These are phyloP conservation scores for Samia ricini DNA, from an alignment of 1,140 invertebrate species.

Conservation along the genomic window DNA sequence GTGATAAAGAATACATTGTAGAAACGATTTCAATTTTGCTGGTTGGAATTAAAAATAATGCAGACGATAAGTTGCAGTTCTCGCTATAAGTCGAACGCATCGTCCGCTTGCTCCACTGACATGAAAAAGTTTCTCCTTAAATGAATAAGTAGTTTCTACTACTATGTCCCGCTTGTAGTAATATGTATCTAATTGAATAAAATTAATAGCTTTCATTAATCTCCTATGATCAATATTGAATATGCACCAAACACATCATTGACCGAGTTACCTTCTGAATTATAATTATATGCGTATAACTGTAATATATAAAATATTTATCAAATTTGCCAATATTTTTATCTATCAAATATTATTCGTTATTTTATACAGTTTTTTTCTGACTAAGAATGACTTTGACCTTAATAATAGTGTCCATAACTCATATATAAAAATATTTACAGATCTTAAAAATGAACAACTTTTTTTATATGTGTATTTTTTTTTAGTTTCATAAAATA, in stretches of 20 bases:
- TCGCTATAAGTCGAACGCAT: constrained; percentile 14
- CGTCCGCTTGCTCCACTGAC: constrained; percentile 26
- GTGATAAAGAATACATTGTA: neutral
- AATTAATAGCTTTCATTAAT: neutral
- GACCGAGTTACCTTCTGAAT: neutral
- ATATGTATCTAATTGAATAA: neutral
- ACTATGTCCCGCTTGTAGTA: neutral
- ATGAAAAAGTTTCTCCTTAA: constrained; percentile 36
- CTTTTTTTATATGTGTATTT: too few species aligned
- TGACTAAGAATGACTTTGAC: too few species aligned
- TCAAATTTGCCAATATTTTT: too few species aligned
- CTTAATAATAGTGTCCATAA: too few species aligned
- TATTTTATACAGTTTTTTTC: too few species aligned
- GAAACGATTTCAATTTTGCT: too few species aligned
- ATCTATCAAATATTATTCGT: too few species aligned
- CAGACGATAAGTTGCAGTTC: constrained; percentile 9
- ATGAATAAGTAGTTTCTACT: constrained; percentile 6
- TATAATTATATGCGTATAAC: neutral
- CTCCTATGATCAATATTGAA: neutral
- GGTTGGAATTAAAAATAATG: neutral
- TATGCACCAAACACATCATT: neutral
- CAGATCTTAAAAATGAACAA: too few species aligned
- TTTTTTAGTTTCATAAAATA: too few species aligned
- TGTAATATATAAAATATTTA: neutral
- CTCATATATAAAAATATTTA: too few species aligned